phyloP scores from a whole-genome alignment of 2,888 invertebrate species.

The Aelia acuminata region DNA sequence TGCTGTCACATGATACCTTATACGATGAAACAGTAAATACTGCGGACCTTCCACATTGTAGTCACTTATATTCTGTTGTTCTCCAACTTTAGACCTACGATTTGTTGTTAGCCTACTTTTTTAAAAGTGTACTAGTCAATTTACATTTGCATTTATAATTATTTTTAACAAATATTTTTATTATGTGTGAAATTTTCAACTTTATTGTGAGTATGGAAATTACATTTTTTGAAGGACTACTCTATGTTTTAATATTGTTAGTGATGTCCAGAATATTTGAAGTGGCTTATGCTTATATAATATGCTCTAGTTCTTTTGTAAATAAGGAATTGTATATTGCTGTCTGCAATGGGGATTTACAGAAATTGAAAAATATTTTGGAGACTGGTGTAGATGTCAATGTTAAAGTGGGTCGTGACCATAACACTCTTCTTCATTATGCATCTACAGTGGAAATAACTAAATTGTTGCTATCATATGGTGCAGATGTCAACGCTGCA shows the following conservation, averaged over 20 bases:
- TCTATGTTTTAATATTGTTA: not conserved
- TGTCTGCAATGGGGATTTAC: not conserved
- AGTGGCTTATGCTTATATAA: not conserved
- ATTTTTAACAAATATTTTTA: not conserved
- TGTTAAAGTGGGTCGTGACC: not conserved
- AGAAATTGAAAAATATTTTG: constrained; percentile 4
- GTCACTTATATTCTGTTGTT: not conserved
- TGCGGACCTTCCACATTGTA: not conserved
- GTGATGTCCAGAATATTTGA: not conserved
- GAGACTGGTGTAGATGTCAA: not conserved
- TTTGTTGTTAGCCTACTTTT: not conserved
- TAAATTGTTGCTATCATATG: constrained; percentile 4
- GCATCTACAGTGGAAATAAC: constrained; percentile 16
- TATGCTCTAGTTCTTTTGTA: not conserved
- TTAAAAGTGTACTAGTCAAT: not conserved
- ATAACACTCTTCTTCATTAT: constrained; percentile 19
- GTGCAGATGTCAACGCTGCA: not conserved
- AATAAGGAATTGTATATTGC: constrained; percentile 29
- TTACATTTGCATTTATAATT: not conserved
- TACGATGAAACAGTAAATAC: not conserved
- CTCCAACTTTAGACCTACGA: not conserved
- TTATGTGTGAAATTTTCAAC: not conserved
- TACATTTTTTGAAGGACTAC: not conserved
- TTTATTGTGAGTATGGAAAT: not conserved
- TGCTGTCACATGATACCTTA: not conserved